Base-by-base conservation (phyloP, 2,888 invertebrate species). In the Sceliomorpha sp. region DNA sequence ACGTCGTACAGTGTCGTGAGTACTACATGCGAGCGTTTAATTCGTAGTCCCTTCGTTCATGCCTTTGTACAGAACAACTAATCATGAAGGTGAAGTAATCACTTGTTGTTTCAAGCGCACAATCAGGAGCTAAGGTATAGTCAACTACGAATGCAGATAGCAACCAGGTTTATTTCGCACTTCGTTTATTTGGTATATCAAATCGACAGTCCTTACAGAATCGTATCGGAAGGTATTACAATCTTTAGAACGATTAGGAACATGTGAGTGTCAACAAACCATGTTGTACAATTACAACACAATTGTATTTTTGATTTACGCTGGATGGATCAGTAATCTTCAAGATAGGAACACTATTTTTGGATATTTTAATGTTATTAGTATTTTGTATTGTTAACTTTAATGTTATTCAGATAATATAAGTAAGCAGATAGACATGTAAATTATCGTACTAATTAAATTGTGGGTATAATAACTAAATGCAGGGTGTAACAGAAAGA, bases 41-140 rank as follows among this genome's bases (percentile, higher is more conserved):
- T 51, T 40, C 39, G 24, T 17, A 42, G 15, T 32, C 5, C 31
- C 8, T 6, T 45, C 12, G n/a, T 29, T 44, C 42, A 44, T 29
- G 42, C 42, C 42, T 44, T 44, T 27, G 26, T 26, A 44, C 42
- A 44, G 5, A 14, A 44, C 9, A 44, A 14, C 14, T 27, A 44
- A 13, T 15, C 8, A n/a, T 44, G 42, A 44, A n/a, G 14, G 27
- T 44, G 14, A 40, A 6, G n/a, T 1, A 44, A 44, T 44, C 6
- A 10, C 29, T 44, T 44, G 15, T 14, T 17, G 17, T n/a, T 14
- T 13, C 14, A 34, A 13, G 14, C 14, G 13, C 34, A 34, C 14
- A 34, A 20, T 5, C 20, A 20, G 20, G 2, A 20, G 20, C 20
- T 20, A 20, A 20, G 20, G 34, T 34, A 13, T 34, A 34, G 10